A percentile compares a stretch with the other conserved stretches of the same genome.
Conservation (phyloP, 2,113 vertebrate species). For the Passer domesticus region DNA sequence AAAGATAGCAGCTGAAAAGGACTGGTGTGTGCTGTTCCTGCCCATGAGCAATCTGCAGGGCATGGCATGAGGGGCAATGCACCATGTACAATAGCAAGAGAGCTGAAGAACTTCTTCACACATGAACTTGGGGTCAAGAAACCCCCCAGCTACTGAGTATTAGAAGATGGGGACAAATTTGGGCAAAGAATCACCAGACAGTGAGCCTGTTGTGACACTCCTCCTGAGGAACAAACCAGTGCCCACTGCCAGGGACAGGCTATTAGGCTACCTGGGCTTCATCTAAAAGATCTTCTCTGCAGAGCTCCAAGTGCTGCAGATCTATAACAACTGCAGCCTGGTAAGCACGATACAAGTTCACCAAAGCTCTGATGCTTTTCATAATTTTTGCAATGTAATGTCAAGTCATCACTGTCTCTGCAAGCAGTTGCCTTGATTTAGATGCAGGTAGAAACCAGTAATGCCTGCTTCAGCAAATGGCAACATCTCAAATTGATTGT, state of each 20-base stretch:
- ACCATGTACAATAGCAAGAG: neutral
- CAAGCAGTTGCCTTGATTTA: neutral
- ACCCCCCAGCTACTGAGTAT: neutral
- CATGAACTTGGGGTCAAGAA: neutral
- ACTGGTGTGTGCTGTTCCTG: neutral
- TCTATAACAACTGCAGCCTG: neutral
- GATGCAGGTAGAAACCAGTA: neutral
- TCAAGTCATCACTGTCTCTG: neutral
- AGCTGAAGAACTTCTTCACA: neutral
- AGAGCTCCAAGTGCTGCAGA: neutral
- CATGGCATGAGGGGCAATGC: rapidly evolving
- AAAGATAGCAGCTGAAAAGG: neutral
- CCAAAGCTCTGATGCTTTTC: neutral
- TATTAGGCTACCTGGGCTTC: neutral
- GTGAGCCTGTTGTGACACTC: neutral
- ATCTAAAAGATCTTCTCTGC: neutral
- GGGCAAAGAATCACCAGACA: neutral
- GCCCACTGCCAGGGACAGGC: neutral
- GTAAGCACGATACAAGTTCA: neutral
- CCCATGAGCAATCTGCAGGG: neutral
- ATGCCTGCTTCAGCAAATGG: constrained; percentile 39
- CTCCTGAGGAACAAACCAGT: neutral
- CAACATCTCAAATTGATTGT: constrained; percentile 1
- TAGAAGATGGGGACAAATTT: neutral
- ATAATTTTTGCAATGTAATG: neutral